Evolutionary conservation across 2,888 invertebrate species (phyloP).

Genomic region (Macrosoma leucophasiata): DNA sequence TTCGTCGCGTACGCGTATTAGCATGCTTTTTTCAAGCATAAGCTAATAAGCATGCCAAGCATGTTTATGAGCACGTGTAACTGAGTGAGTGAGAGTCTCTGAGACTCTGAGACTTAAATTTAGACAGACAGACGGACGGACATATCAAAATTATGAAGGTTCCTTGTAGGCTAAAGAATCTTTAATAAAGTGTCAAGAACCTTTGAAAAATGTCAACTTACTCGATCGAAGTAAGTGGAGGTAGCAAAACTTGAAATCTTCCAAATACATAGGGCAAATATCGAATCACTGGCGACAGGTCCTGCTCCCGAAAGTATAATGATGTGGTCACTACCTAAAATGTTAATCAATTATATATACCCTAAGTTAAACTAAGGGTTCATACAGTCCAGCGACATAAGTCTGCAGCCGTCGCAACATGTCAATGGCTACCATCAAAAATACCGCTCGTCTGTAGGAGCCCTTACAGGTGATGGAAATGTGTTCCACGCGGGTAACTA

Average conservation of each 20-base stretch:
- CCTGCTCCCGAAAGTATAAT: conserved; percentile 43
- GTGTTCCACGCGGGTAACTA: too few species aligned
- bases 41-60: too few species aligned
- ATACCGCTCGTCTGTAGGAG: too few species aligned
- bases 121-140: background rate
- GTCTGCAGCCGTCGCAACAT: too few species aligned
- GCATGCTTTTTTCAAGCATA: too few species aligned
- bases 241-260: conserved; percentile 31
- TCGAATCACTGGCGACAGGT: conserved; percentile 42
- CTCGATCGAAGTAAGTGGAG: conserved; percentile 42
- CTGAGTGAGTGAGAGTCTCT: background rate
- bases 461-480: too few species aligned
- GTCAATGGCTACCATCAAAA: too few species aligned
- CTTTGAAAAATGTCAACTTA: conserved; percentile 30
- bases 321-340: conserved; percentile 39
- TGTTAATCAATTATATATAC: background rate
- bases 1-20: too few species aligned
- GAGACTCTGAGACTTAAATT: background rate
- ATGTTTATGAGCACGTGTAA: background rate
- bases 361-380: too few species aligned
- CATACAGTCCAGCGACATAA: too few species aligned
- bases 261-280: conserved; percentile 18
- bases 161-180: background rate
- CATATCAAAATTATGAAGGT: background rate
- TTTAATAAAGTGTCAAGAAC: background rate